Conservation (phyloP, 2,113 vertebrate genomes). For the Protobothrops flavoviridis region DNA sequence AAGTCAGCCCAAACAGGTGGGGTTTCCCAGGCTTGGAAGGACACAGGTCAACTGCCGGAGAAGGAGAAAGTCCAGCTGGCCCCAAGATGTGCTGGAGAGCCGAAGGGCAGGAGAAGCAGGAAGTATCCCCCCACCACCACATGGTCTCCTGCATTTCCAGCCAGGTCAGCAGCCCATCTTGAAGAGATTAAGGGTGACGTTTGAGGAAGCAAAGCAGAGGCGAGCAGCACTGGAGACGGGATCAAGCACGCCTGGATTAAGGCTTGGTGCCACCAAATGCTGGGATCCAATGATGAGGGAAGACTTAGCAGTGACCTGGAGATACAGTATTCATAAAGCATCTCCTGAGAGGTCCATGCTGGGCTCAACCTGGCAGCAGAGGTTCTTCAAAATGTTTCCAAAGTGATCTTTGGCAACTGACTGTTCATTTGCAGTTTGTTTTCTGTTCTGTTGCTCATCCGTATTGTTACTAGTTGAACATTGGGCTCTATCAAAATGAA, state of each 20-base stretch:
- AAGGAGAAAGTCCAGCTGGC: slow-evolving; percentile 11
- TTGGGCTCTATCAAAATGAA: background rate
- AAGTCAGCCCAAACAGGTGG: background rate
- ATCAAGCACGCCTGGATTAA: background rate
- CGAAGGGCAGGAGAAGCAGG: slow-evolving; percentile 20
- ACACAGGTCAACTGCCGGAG: slow-evolving; percentile 5
- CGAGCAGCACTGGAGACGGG: background rate
- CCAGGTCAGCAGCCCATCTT: slow-evolving; percentile 17
- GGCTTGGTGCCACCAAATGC: background rate
- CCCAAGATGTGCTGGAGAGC: slow-evolving; percentile 20
- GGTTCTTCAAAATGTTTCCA: background rate
- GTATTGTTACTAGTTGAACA: too few species aligned
- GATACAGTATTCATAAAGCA: background rate
- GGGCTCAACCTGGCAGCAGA: background rate
- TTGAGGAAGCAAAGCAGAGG: background rate
- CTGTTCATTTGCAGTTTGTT: background rate
- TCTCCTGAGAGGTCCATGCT: background rate
- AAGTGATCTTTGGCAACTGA: background rate
- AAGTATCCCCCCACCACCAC: background rate
- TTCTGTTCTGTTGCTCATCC: background rate
- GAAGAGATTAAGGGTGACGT: slow-evolving; percentile 13
- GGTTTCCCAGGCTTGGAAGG: slow-evolving; percentile 7
- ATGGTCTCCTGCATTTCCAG: background rate
- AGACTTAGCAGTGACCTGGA: background rate
- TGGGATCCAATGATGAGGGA: background rate